Base-by-base conservation (phyloP, 64 coral and sea anemone genomes). In the Montipora sp. region DNA sequence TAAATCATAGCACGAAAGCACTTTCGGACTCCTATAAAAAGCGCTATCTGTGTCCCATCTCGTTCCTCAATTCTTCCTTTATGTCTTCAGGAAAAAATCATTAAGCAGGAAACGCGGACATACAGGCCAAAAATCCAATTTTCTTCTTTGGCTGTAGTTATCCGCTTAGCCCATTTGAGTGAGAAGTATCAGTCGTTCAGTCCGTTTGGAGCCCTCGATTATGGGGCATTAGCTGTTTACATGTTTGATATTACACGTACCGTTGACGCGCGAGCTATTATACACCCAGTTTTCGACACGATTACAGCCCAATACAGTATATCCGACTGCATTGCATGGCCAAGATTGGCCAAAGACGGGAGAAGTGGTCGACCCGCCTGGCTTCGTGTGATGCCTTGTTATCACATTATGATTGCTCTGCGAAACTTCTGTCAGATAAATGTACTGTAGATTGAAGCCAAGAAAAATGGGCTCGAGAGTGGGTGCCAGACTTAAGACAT, bases 391-490 rank as follows among this genome's bases (percentile, higher is more conserved):
- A 24, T 27, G 44, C 20, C 7, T 6, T 83, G 43, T 8, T 47
- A 23, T 63, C 14, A 23, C 9, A 6, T 24, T 27, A 16, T 71
- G 47, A 68, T 47, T 36, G 46, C 70, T 85, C 65, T 72, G 61
- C n/a, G 63, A 85, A 72, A 46, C 47, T 50, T 85, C 82, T 85
- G 9, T 50, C 82, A 18, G 59, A 5, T 50, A 50, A 85, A 14
- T 49, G 18, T 22, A 11, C 7, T 15, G 13, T 61, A 13, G 23
- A 18, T 18, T 19, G 12, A 50, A 50, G 65, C 1, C 63, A 72
- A 5, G 11, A 57, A 11, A 48, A 13, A 78, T 85, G 82, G n/a
- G 82, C 65, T 85, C 82, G 71, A 70, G 65, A 85, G 65, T 85
- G 15, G 81, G 81, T 5, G 60, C 61, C 65, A 85, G 82, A n/a